Evolutionary conservation across 1,140 invertebrate species (phyloP).

Genomic region (Pseudomyrmex cubaensis): DNA sequence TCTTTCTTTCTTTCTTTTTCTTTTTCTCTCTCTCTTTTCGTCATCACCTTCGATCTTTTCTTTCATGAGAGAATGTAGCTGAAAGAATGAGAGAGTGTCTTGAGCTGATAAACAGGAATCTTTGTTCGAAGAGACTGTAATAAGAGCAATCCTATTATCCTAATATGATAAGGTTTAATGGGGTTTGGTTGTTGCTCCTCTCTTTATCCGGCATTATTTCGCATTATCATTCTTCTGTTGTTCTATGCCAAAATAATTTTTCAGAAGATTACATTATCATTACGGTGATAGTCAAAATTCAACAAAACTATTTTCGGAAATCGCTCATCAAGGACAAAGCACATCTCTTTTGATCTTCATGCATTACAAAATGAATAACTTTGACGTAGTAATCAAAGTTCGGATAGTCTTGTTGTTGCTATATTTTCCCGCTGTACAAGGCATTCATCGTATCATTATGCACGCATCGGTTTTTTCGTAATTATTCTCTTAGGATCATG

Average conservation of each 20-base stretch:
- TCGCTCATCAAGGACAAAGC: background rate
- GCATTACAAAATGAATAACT: background rate
- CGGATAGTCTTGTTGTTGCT: background rate
- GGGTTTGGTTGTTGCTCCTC: constrained; percentile 50
- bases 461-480: background rate
- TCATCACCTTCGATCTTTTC: constrained; percentile 37
- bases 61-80: constrained; percentile 22
- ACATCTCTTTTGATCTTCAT: too few relatives aligned
- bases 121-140: constrained; percentile 70
- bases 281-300: background rate
- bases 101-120: constrained; percentile 76
- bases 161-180: constrained; percentile 74
- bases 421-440: background rate
- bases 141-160: constrained; percentile 76
- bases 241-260: constrained; percentile 15
- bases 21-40: constrained; percentile 3
- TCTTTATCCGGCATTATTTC: constrained; percentile 33
- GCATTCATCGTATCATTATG: background rate
- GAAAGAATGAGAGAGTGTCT: constrained; percentile 72
- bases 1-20: constrained; percentile 14
- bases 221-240: background rate
- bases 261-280: background rate
- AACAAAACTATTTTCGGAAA: background rate
- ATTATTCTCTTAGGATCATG: background rate
- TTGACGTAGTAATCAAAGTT: background rate